Evolutionary conservation across 2,797 vertebrate species (phyloP).

Genomic region (Coluber constrictor): DNA sequence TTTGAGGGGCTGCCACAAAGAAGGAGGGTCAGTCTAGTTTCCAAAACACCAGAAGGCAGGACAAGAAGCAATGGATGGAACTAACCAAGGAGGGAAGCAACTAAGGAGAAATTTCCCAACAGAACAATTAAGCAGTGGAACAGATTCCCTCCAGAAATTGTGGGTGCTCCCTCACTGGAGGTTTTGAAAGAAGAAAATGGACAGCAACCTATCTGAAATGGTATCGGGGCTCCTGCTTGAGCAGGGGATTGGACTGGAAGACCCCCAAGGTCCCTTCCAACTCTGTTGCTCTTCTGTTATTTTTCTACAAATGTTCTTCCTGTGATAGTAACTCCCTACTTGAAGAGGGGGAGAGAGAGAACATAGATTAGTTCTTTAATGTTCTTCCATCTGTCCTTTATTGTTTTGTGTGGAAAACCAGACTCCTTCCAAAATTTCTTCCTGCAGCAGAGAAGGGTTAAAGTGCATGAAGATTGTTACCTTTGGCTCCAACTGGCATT

Average conservation of each 20-base stretch:
- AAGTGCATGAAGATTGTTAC: constrained; percentile 4
- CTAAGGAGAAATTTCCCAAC: background rate
- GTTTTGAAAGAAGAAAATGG: background rate
- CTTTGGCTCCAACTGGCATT: background rate
- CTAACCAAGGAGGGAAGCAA: background rate
- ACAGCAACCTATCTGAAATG: background rate
- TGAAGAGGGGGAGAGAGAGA: background rate
- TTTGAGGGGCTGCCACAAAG: background rate
- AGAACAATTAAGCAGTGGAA: background rate
- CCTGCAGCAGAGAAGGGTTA: constrained; percentile 3
- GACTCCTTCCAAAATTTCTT: constrained; percentile 24
- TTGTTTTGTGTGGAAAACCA: constrained; percentile 13
- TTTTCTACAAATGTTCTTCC: background rate
- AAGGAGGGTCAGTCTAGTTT: background rate
- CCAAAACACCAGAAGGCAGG: background rate
- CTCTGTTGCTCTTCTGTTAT: background rate
- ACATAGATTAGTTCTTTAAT: background rate
- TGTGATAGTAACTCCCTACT: background rate
- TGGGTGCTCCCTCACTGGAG: background rate
- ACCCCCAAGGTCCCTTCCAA: background rate
- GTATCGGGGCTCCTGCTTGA: background rate
- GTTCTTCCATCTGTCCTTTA: constrained; percentile 12
- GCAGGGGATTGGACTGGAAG: background rate
- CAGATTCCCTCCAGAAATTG: background rate
- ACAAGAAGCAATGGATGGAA: background rate